phyloP scores from a whole-genome alignment of 2,888 invertebrate genomes.

The Drosophila greeni region DNA sequence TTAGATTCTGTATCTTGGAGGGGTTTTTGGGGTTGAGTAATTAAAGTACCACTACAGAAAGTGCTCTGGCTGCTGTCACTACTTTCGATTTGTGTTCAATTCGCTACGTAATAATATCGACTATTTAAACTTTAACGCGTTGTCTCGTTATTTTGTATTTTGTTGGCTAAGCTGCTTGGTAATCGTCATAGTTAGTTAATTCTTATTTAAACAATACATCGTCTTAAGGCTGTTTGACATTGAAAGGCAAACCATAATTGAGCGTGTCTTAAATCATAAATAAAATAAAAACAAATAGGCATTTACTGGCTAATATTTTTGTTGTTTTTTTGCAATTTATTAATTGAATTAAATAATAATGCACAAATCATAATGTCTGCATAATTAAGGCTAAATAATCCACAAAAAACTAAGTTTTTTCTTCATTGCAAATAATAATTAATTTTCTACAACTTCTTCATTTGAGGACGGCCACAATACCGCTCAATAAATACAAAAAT shows the following conservation, averaged over 20 bases:
- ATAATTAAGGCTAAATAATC: conserved; percentile 46
- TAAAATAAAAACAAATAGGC: conserved; percentile 38
- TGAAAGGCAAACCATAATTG: conserved; percentile 42
- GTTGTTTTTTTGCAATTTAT: conserved; percentile 43
- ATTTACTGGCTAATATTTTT: conserved; percentile 18
- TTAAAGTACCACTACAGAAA: conserved; percentile 39
- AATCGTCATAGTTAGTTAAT: conserved; percentile 53
- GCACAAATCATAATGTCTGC: conserved; percentile 63
- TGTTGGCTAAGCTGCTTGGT: conserved; percentile 66
- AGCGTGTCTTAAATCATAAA: conserved; percentile 21
- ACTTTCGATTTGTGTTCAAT: conserved; percentile 53
- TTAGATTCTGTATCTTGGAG: conserved; percentile 18
- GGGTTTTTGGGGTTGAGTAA: conserved; percentile 20
- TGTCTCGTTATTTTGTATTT: conserved; percentile 52
- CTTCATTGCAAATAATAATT: conserved; percentile 55
- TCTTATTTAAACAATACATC: conserved; percentile 12
- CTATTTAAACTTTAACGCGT: conserved; percentile 65
- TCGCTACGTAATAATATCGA: conserved; percentile 64
- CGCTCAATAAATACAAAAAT: conserved; percentile 47
- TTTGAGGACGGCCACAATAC: conserved; percentile 31
- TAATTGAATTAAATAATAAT: conserved; percentile 67
- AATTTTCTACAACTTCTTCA: conserved; percentile 59
- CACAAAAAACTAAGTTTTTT: conserved; percentile 58
- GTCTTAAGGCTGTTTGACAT: conserved; percentile 40
- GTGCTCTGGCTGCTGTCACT: conserved; percentile 50